Evolutionary conservation across 1,140 invertebrate species (phyloP).

Genomic region (Philaenus spumarius): DNA sequence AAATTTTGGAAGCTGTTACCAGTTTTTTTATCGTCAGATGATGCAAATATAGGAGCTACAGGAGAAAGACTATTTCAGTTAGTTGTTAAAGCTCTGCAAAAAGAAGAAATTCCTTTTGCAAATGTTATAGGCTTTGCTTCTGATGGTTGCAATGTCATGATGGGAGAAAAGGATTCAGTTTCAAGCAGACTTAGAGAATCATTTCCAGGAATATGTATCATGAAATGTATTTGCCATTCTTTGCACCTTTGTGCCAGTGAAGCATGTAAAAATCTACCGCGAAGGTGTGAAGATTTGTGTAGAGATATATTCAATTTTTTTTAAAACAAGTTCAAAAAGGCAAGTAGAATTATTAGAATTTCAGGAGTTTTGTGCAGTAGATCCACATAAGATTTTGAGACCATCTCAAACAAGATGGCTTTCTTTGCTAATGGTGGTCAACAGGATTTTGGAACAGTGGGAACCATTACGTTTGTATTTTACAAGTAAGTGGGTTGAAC

Average conservation of each 20-base stretch:
- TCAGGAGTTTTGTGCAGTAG: constrained; percentile 11
- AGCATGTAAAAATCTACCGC: constrained; percentile 36
- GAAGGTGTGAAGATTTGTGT: constrained; percentile 31
- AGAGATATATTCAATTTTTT: constrained; percentile 30
- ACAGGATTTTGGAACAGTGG: constrained; percentile 26
- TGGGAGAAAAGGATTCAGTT: constrained; percentile 37
- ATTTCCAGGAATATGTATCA: constrained; percentile 32
- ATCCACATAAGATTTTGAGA: constrained; percentile 5
- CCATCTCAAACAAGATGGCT: constrained; percentile 14
- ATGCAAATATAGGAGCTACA: constrained; percentile 26
- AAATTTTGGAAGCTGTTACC: constrained; percentile 34
- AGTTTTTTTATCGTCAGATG: constrained; percentile 29
- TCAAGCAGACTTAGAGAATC: constrained; percentile 26
- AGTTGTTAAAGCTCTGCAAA: constrained; percentile 29
- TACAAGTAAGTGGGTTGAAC: background rate
- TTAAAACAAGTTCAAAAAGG: constrained; percentile 34
- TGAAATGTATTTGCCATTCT: constrained; percentile 40
- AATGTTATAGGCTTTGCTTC: constrained; percentile 38
- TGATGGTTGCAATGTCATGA: constrained; percentile 38
- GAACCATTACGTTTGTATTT: background rate
- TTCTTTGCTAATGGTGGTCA: background rate
- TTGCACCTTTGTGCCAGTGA: constrained; percentile 35
- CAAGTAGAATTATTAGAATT: constrained; percentile 25
- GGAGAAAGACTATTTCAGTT: constrained; percentile 34
- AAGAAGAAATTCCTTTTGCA: constrained; percentile 33